A percentile compares a stretch with the other conserved stretches of the same genome.
phyloP scores from a whole-genome alignment of 2,797 vertebrate species.

The Galaxias olidus region DNA sequence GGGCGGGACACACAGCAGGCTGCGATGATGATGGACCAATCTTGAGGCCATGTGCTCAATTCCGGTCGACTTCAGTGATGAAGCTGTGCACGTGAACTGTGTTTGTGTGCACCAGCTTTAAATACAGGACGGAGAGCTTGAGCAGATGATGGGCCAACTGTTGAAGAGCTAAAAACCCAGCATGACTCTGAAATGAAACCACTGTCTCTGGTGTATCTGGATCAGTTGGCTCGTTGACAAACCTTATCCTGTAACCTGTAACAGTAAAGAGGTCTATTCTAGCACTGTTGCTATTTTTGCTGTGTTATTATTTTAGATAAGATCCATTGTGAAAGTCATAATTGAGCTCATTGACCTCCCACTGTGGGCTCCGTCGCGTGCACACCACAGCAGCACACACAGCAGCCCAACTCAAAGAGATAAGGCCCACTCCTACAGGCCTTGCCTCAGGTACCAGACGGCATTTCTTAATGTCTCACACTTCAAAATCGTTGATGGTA shows the following conservation, averaged over 20 bases:
- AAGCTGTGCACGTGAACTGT: too few relatives aligned
- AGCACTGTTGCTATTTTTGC: background rate
- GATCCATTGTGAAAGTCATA: slow-evolving; percentile 7
- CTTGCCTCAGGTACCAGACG: slow-evolving; percentile 25
- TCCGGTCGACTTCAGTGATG: too few relatives aligned
- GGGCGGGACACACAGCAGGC: background rate
- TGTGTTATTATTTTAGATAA: slow-evolving; percentile 5
- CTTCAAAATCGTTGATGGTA: slow-evolving; percentile 9
- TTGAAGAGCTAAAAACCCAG: too few relatives aligned
- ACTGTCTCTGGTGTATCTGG: too few relatives aligned
- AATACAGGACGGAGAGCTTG: too few relatives aligned
- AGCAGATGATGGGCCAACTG: too few relatives aligned
- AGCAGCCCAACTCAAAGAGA: background rate
- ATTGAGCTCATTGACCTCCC: background rate
- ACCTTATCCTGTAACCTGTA: background rate
- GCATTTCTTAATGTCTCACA: slow-evolving; percentile 17
- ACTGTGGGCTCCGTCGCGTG: slow-evolving; percentile 12
- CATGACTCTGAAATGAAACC: too few relatives aligned
- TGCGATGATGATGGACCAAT: slow-evolving; percentile 1
- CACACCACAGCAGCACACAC: slow-evolving; percentile 11
- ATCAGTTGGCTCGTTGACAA: too few relatives aligned
- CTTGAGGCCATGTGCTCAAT: slow-evolving; percentile 39
- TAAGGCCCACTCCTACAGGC: background rate
- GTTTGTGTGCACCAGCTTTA: too few relatives aligned
- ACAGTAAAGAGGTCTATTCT: slow-evolving; percentile 2